Evolutionary conservation across 2,888 invertebrate genomes (phyloP).

Genomic region (Parasteatoda lunata): DNA sequence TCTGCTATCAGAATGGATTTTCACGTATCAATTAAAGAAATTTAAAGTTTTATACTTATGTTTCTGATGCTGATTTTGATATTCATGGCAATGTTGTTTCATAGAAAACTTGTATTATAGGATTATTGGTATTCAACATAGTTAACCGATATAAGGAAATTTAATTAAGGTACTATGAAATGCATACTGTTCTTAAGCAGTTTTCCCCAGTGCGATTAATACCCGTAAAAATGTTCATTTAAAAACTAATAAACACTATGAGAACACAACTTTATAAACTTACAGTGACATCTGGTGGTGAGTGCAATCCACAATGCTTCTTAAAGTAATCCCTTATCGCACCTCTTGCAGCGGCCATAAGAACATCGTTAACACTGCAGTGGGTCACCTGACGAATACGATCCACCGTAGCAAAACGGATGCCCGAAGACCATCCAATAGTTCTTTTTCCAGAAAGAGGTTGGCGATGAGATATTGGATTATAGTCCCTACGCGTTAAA

Average conservation of each 20-base stretch:
- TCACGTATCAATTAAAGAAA: too few species aligned
- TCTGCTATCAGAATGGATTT: too few species aligned
- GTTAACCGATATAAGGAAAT: too few species aligned
- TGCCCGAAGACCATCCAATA: conserved; percentile 77
- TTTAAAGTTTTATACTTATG: background rate
- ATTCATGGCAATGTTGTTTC: too few species aligned
- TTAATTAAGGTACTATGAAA: too few species aligned
- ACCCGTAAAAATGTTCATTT: too few species aligned
- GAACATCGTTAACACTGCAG: conserved; percentile 77
- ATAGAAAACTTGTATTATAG: too few species aligned
- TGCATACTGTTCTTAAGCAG: too few species aligned
- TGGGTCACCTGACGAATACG: conserved; percentile 78
- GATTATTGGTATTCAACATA: too few species aligned
- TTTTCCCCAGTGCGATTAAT: too few species aligned
- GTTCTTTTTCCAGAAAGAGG: conserved; percentile 69
- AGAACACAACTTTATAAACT: conserved; percentile 30
- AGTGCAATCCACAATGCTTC: conserved; percentile 75
- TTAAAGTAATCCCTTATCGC: conserved; percentile 76
- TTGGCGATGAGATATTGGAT: conserved; percentile 73
- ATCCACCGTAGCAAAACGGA: conserved; percentile 74
- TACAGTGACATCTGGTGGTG: conserved; percentile 77
- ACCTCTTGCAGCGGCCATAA: conserved; percentile 77
- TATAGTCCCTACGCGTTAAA: conserved; percentile 75
- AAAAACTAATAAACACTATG: too few species aligned
- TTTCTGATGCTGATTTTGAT: background rate